These are phyloP conservation scores for Ceryle rudis DNA, from an alignment of 2,797 vertebrate species.

Conservation along the genomic window DNA sequence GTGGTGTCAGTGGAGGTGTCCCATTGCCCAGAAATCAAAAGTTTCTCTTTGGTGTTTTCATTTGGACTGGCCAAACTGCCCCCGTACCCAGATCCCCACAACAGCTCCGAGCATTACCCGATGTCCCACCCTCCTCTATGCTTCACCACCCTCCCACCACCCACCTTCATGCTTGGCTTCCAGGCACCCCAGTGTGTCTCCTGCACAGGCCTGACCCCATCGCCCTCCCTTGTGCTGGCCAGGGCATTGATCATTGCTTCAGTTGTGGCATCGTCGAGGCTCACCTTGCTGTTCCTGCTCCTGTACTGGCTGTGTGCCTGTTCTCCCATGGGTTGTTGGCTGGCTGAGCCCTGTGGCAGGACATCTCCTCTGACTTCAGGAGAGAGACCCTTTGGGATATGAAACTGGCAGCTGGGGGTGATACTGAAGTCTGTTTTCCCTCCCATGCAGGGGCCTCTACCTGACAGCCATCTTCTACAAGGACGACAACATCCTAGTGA, in stretches of 20 bases:
- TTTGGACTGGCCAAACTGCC: not conserved
- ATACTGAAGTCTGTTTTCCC: not conserved
- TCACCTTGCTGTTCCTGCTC: not conserved
- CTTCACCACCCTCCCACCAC: not conserved
- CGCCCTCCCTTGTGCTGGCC: not conserved
- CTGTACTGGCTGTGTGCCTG: rapidly evolving
- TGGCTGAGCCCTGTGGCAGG: not conserved
- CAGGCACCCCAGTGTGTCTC: not conserved
- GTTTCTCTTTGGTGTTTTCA: not conserved
- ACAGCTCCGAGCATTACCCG: not conserved
- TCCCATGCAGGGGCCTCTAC: conserved; percentile 84
- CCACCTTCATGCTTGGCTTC: not conserved
- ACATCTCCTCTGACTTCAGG: not conserved
- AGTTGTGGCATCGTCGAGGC: not conserved
- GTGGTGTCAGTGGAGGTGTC: not conserved
- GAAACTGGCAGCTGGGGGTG: not conserved
- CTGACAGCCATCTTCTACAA: conserved; percentile 89
- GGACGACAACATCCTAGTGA: conserved; percentile 90
- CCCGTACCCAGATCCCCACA: not conserved
- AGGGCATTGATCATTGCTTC: rapidly evolving
- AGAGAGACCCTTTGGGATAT: not conserved
- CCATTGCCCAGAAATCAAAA: not conserved
- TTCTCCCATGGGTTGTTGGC: not conserved
- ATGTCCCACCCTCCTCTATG: not conserved
- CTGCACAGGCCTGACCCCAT: not conserved